A percentile compares a stretch with the other conserved stretches of the same genome.
Conservation (phyloP, 1,140 invertebrate species). For the Lutraria rhynchaena region DNA sequence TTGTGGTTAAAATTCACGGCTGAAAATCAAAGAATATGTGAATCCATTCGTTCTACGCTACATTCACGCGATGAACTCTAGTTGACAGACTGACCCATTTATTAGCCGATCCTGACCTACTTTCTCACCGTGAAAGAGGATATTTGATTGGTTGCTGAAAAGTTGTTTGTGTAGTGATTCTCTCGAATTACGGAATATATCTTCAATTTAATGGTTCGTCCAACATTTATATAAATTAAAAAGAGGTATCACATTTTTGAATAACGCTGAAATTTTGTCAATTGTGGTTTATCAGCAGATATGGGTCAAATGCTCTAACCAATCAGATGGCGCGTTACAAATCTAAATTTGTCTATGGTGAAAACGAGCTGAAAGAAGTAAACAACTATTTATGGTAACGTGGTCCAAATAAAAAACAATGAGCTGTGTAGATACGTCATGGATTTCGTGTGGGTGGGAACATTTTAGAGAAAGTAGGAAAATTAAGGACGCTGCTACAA, state of each 20-base stretch:
- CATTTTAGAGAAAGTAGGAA: too few relatives aligned
- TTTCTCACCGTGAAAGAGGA: slow-evolving; percentile 31
- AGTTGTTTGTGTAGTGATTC: slow-evolving; percentile 55
- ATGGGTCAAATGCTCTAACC: slow-evolving; percentile 57
- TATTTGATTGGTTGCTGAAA: slow-evolving; percentile 61
- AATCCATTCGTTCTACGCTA: slow-evolving; percentile 31
- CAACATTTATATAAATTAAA: too few relatives aligned
- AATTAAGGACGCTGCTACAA: too few relatives aligned
- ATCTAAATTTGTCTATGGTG: slow-evolving; percentile 39
- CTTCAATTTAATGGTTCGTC: too few relatives aligned
- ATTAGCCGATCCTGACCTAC: slow-evolving; percentile 60
- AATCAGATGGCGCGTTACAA: slow-evolving; percentile 58
- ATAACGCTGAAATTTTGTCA: too few relatives aligned
- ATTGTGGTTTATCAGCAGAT: slow-evolving; percentile 46
- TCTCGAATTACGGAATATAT: too few relatives aligned
- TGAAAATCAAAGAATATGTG: slow-evolving; percentile 27
- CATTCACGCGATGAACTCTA: slow-evolving; percentile 60
- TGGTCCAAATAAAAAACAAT: slow-evolving; percentile 41
- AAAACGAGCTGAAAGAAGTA: slow-evolving; percentile 64
- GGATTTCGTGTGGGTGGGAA: too few relatives aligned
- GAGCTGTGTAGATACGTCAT: not conserved
- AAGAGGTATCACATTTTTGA: too few relatives aligned
- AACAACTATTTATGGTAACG: slow-evolving; percentile 67
- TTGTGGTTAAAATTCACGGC: not conserved
- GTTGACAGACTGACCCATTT: slow-evolving; percentile 67